These are phyloP conservation scores for Gobio gobio DNA, from an alignment of 2,113 vertebrate genomes.

Conservation along the genomic window DNA sequence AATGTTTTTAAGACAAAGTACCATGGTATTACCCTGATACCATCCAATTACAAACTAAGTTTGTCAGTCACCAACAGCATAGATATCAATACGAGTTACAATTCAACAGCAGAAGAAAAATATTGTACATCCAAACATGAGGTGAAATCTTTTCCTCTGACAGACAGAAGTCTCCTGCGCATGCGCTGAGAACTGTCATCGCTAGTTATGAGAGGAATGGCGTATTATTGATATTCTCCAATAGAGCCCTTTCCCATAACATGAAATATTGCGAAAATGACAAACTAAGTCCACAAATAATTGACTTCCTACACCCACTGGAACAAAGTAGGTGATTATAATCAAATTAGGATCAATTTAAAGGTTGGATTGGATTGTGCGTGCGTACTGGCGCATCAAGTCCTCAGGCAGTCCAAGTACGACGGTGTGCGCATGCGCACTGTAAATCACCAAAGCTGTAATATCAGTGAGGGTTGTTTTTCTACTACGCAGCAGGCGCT, in stretches of 20 bases:
- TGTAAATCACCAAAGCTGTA: neutral
- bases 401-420: neutral
- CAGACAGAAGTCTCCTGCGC: neutral
- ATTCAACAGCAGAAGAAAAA: neutral
- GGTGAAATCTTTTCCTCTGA: neutral
- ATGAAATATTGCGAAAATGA: neutral
- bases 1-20: neutral
- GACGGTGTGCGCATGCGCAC: conserved; percentile 48
- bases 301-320: neutral
- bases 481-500: conserved; percentile 29
- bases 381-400: neutral
- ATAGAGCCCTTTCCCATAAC: neutral
- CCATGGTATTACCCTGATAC: neutral
- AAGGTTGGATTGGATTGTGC: neutral
- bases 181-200: neutral
- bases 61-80: neutral
- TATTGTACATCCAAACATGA: neutral
- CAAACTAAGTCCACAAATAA: neutral
- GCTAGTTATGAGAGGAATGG: neutral
- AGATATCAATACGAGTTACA: neutral
- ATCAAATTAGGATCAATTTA: conserved; percentile 17
- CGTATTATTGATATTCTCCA: neutral
- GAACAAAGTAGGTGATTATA: neutral
- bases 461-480: conserved; percentile 25
- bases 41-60: neutral